A percentile compares a stretch with the other conserved stretches of the same genome.
Evolutionary conservation across 2,888 invertebrate species (phyloP).

Genomic region (Drosophila demipolita): DNA sequence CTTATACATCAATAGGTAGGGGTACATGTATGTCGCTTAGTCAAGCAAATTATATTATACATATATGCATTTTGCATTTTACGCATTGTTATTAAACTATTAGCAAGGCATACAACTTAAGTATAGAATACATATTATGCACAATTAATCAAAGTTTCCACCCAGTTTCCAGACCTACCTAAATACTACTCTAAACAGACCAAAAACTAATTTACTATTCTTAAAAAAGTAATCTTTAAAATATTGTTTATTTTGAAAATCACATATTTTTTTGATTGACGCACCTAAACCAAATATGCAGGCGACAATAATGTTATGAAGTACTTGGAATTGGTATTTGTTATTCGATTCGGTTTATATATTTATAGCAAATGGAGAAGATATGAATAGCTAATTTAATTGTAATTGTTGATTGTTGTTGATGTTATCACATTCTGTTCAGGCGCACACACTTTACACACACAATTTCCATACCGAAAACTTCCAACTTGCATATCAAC

Average conservation of each 20-base stretch:
- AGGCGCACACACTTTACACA: conserved; percentile 4
- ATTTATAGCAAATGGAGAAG: conserved; percentile 34
- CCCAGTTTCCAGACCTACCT: conserved; percentile 5
- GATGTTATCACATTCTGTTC: conserved; percentile 37
- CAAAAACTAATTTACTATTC: conserved; percentile 13
- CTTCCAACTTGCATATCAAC: conserved; percentile 31
- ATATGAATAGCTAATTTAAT: conserved; percentile 54
- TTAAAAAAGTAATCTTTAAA: conserved; percentile 9
- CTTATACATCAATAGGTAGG: conserved; percentile 11
- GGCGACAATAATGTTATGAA: conserved; percentile 72
- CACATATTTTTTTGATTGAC: conserved; percentile 41
- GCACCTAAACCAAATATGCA: conserved; percentile 51
- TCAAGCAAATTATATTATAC: conserved; percentile 23
- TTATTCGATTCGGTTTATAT: conserved; percentile 60
- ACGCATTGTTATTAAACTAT: conserved; percentile 46
- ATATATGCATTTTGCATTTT: conserved; percentile 59
- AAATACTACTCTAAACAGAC: conserved; percentile 17
- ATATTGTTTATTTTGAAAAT: conserved; percentile 35
- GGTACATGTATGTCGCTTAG: conserved; percentile 15
- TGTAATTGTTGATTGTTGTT: conserved; percentile 70
- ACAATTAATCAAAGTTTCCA: conserved; percentile 38
- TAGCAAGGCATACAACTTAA: conserved; percentile 30
- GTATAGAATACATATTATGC: conserved; percentile 29
- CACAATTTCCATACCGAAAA: background rate
- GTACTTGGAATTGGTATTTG: conserved; percentile 61